Percentiles rank a stretch among this genome's conserved stretches.
Evolutionary conservation across 2,888 invertebrate species (phyloP).

Genomic region (Mechanitis messenoides): DNA sequence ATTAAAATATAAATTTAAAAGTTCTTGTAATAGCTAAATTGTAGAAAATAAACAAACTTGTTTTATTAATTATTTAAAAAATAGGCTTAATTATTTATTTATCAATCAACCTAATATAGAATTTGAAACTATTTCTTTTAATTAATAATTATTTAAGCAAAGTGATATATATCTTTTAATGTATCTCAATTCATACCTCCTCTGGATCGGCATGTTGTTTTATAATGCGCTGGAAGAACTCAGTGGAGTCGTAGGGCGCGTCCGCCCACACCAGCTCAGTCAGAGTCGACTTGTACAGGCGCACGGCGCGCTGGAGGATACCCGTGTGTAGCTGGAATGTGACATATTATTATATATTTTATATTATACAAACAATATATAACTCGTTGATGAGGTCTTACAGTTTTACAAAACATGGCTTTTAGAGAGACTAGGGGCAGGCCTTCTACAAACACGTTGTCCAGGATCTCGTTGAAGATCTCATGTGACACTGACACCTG

Average conservation of each 20-base stretch:
- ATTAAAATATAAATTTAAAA: too few species aligned
- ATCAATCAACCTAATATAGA: too few species aligned
- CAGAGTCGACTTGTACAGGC: constrained; percentile 41
- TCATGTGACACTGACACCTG: constrained; percentile 53
- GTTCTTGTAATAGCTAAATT: too few species aligned
- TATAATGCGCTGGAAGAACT: constrained; percentile 32
- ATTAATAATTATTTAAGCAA: too few species aligned
- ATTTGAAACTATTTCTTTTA: too few species aligned
- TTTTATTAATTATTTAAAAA: too few species aligned
- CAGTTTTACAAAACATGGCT: constrained; percentile 65
- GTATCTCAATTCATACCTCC: background rate
- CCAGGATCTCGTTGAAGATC: constrained; percentile 51
- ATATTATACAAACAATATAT: too few species aligned
- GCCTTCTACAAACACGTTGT: constrained; percentile 50
- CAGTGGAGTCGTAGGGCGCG: constrained; percentile 39
- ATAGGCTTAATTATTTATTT: too few species aligned
- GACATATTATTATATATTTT: constrained; percentile 4
- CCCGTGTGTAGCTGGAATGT: constrained; percentile 46
- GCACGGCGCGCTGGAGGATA: constrained; percentile 45
- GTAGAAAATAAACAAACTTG: too few species aligned
- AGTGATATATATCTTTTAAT: too few species aligned
- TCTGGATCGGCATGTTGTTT: constrained; percentile 18
- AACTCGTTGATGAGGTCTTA: constrained; percentile 39
- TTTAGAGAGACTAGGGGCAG: constrained; percentile 55
- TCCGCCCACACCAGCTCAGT: constrained; percentile 58